Evolutionary conservation across 1,140 invertebrate genomes (phyloP), one percentile per base, ranked within the genome.

Genomic region (Drosophila eugracilis): DNA sequence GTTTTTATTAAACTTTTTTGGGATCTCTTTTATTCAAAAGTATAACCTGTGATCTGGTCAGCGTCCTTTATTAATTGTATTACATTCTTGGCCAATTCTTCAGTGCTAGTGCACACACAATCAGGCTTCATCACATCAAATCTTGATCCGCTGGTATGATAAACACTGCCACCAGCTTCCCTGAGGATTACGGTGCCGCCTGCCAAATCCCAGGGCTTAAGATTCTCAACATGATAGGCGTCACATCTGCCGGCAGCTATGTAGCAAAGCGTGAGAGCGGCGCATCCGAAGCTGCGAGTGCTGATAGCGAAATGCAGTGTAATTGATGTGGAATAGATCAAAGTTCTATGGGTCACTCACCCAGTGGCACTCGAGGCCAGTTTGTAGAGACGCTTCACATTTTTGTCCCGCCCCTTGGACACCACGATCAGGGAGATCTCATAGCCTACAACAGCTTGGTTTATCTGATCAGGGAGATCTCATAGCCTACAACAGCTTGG

Each of bases 141-240:
- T 80, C 93, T 92, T 41, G 92, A 92, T 30, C 95, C 95, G 76
- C 92, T 92, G 4, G 94, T 94, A 77, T 96, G 94, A 37, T 94
- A 89, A 3, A 96, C 92, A 60, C 92, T 81, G 12, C 95, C 96
- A 14, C 96, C 96, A 41, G 96, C 96, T 93, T 97, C 96, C 76
- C 92, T 91, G 3, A 96, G 93, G 54, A 97, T 95, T 19, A 97
- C 65, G 65, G 92, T 93, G n/a, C 94, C 95, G 3, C 94, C 95
- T 15, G 94, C 94, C 22, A 95, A 94, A 84, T 96, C 95, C 95
- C 95, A 96, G 19, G 93, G 92, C 24, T 95, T 93, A 37, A 96
- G 91, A 41, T 94, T 92, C 83, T 95, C 95, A 65, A 96, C 95
- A 58, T 95, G 94, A 92, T 96, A 96, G 4, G 93, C 94, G 91